Evolutionary conservation across 2,113 vertebrate genomes (phyloP).

Genomic region (Gasterosteus aculeatus): DNA sequence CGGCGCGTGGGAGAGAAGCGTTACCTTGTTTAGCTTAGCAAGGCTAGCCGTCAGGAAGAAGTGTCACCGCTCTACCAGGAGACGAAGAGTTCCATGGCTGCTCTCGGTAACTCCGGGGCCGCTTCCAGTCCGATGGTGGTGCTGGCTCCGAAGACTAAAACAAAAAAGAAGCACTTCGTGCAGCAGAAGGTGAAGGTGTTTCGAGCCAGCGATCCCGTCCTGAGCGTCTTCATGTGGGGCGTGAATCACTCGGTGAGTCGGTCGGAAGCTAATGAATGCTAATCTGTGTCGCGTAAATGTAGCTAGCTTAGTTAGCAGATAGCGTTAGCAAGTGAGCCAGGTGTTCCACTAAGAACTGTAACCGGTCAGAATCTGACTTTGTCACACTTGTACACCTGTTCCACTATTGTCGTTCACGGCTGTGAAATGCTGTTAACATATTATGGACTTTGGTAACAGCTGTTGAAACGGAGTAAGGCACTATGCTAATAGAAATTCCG

Average conservation of each 20-base stretch:
- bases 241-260: constrained; percentile 92
- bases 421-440: background rate
- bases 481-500: background rate
- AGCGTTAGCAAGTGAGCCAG: constrained; percentile 28
- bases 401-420: background rate
- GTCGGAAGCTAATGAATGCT: constrained; percentile 38
- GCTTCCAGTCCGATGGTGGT: constrained; percentile 82
- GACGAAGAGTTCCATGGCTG: constrained; percentile 74
- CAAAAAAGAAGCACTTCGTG: constrained; percentile 95
- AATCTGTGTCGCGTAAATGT: background rate
- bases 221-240: constrained; percentile 94
- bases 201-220: constrained; percentile 89
- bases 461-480: background rate
- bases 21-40: background rate
- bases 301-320: constrained; percentile 31
- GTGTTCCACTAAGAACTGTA: background rate
- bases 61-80: constrained; percentile 25
- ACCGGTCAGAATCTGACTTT: background rate
- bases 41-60: constrained; percentile 37
- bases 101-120: constrained; percentile 76
- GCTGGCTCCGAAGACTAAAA: constrained; percentile 87
- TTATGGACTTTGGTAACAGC: background rate
- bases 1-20: background rate
- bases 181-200: constrained; percentile 96
- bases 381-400: background rate